phyloP scores from a whole-genome alignment of 2,113 vertebrate species.

The Galemys pyrenaicus region DNA sequence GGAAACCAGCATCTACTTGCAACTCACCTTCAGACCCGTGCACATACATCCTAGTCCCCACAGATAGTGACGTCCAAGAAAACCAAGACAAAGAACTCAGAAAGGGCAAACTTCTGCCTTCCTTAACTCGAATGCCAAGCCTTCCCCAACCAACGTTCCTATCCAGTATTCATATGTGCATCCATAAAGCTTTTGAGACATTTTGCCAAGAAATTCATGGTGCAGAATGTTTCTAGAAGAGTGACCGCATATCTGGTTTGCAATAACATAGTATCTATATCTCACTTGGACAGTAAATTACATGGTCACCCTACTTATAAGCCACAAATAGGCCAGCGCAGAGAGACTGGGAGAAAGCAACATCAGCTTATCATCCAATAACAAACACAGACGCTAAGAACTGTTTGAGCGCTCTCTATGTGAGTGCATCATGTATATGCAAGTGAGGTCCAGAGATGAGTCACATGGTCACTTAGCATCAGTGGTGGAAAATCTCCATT shows the following conservation, averaged over 20 bases:
- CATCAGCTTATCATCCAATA: not conserved
- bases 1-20: not conserved
- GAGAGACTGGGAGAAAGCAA: not conserved
- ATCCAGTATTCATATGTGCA: not conserved
- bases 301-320: not conserved
- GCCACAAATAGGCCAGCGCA: not conserved
- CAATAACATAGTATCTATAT: not conserved
- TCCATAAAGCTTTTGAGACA: not conserved
- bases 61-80: not conserved
- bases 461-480: not conserved
- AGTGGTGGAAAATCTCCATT: rapidly evolving
- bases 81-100: not conserved
- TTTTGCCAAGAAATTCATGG: not conserved
- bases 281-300: not conserved
- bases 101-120: not conserved
- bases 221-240: not conserved
- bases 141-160: not conserved
- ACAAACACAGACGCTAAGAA: not conserved
- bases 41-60: not conserved
- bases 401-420: not conserved
- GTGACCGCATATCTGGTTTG: not conserved
- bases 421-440: too few species aligned
- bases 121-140: not conserved
- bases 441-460: not conserved
- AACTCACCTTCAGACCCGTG: not conserved